Evolutionary conservation across 2,888 invertebrate species (phyloP).

Genomic region (Cylloceria caligata): DNA sequence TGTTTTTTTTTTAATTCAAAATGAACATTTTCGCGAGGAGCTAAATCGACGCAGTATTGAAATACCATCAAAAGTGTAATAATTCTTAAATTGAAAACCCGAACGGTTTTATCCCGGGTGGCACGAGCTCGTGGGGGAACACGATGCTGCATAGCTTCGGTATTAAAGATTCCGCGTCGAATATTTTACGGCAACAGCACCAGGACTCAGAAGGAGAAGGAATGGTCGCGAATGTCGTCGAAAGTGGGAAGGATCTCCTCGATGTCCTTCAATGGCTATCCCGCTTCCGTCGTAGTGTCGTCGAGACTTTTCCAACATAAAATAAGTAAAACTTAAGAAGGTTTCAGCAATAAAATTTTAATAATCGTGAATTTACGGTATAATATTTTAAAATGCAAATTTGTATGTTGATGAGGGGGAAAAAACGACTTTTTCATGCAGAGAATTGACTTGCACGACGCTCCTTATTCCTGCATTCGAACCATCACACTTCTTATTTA

Average conservation of each 20-base stretch:
- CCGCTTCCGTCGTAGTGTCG: background rate
- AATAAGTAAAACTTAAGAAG: background rate
- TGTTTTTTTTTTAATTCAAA: background rate
- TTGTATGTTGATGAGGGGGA: background rate
- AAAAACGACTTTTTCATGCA: slow-evolving; percentile 2
- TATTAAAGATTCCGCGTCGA: slow-evolving; percentile 74
- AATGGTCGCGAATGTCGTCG: slow-evolving; percentile 43
- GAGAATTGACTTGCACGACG: background rate
- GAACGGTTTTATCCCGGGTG: background rate
- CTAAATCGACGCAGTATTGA: slow-evolving; percentile 57
- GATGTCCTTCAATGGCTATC: slow-evolving; percentile 28
- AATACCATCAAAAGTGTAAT: slow-evolving; percentile 74
- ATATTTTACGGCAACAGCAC: slow-evolving; percentile 62
- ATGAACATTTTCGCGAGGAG: slow-evolving; percentile 40
- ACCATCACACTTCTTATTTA: no score
- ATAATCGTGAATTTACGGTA: background rate
- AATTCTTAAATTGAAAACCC: slow-evolving; percentile 74
- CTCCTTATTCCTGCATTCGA: background rate
- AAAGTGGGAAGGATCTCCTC: slow-evolving; percentile 40
- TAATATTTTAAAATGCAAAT: background rate
- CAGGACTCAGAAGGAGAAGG: slow-evolving; percentile 28
- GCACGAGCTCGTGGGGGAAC: slow-evolving; percentile 17
- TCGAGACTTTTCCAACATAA: background rate
- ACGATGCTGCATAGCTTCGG: slow-evolving; percentile 70
- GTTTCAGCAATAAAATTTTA: background rate